These are phyloP conservation scores for Axinella damicornis DNA, from an alignment of 37 sponge, comb jelly and placozoan genomes.

Conservation along the genomic window DNA sequence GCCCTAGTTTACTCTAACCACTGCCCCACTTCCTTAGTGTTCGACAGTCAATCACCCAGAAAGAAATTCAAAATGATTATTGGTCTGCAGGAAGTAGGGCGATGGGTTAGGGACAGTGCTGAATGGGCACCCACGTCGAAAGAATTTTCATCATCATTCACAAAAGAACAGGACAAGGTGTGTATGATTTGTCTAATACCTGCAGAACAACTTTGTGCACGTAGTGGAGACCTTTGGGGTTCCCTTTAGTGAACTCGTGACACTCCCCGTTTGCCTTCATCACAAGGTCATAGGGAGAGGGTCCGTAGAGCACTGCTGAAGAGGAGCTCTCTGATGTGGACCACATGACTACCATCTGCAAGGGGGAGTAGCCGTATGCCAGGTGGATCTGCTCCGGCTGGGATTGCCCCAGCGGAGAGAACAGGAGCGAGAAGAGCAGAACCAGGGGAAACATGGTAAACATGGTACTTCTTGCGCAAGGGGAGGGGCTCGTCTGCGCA, in stretches of 20 bases:
- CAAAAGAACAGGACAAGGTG: background rate
- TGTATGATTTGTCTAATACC: background rate
- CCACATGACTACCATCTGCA: slow-evolving; percentile 30
- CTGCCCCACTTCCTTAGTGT: too few relatives aligned
- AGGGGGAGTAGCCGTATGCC: slow-evolving; percentile 18
- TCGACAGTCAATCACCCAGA: too few relatives aligned
- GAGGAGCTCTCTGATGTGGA: background rate
- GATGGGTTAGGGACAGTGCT: too few relatives aligned
- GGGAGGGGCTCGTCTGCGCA: too few relatives aligned
- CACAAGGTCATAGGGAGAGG: background rate
- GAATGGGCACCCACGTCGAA: too few relatives aligned
- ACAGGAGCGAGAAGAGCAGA: background rate
- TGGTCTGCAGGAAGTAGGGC: too few relatives aligned
- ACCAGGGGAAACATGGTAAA: background rate
- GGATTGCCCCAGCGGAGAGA: background rate
- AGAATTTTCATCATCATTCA: background rate
- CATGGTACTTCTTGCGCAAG: background rate
- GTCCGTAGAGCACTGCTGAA: slow-evolving; percentile 9
- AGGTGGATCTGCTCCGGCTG: slow-evolving; percentile 43
- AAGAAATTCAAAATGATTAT: too few relatives aligned
- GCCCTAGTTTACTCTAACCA: too few relatives aligned
- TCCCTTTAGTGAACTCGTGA: slow-evolving; percentile 41
- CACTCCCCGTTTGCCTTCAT: background rate
- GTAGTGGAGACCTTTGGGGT: slow-evolving; percentile 43
- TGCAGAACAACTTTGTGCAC: slow-evolving; percentile 28